phyloP scores from a whole-genome alignment of 2,113 vertebrate genomes.

The Prolemur simus region DNA sequence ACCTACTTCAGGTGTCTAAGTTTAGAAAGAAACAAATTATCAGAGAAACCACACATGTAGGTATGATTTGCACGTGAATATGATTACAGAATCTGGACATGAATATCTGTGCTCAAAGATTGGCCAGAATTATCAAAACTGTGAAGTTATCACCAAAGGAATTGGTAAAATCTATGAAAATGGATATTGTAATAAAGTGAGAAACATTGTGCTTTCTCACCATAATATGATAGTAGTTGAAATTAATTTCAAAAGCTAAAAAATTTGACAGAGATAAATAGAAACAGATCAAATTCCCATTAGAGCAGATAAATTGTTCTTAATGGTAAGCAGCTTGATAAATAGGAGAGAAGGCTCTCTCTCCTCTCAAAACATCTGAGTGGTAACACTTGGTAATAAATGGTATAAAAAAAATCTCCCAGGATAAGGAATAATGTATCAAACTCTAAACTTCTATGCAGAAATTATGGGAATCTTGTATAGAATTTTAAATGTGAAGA shows the following conservation, averaged over 20 bases:
- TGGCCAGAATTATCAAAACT: not conserved
- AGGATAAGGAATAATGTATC: not conserved
- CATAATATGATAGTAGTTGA: constrained; percentile 17
- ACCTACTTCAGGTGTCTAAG: not conserved
- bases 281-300: constrained; percentile 48
- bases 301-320: constrained; percentile 56
- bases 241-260: constrained; percentile 60
- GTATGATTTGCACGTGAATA: not conserved
- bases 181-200: constrained; percentile 25
- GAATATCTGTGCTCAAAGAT: not conserved
- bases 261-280: constrained; percentile 64
- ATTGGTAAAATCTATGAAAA: not conserved
- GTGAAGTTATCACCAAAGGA: not conserved
- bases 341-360: not conserved
- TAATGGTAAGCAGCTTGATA: constrained; percentile 54
- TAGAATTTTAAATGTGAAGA: not conserved
- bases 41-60: not conserved
- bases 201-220: constrained; percentile 49
- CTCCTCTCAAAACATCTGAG: not conserved
- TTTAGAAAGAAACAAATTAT: not conserved
- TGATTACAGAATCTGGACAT: not conserved
- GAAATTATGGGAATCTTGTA: not conserved
- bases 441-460: not conserved
- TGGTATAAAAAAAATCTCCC: not conserved
- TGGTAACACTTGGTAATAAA: not conserved